A percentile compares a stretch with the other conserved stretches of the same genome.
These are phyloP conservation scores for Cheilosia urbana DNA, from an alignment of 2,888 invertebrate genomes.

Conservation along the genomic window DNA sequence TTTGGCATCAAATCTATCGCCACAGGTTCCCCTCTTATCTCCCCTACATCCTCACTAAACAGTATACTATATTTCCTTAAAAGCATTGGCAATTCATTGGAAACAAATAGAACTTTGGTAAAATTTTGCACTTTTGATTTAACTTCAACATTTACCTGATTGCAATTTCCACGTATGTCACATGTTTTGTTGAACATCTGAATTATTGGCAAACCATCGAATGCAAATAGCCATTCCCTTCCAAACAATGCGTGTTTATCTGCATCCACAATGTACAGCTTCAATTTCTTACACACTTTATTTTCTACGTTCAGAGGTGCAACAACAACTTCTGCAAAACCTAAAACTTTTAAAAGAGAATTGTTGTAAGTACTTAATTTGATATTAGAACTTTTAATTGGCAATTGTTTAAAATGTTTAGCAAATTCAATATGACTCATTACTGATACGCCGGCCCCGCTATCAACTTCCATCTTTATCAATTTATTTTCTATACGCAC, in stretches of 20 bases:
- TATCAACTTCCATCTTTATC: too few species aligned
- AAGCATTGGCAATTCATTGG: neutral
- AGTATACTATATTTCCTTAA: neutral
- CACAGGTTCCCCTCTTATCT: conserved; percentile 10
- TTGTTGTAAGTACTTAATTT: too few species aligned
- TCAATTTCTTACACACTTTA: neutral
- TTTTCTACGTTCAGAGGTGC: neutral
- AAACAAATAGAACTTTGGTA: neutral
- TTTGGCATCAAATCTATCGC: conserved; percentile 4
- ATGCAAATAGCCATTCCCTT: conserved; percentile 10
- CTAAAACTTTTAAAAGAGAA: conserved; percentile 10
- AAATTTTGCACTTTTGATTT: neutral
- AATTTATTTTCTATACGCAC: too few species aligned
- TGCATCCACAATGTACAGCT: conserved; percentile 3
- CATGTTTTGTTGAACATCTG: neutral
- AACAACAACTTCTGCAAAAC: conserved; percentile 18
- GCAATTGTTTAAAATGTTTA: too few species aligned
- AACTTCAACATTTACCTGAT: conserved; percentile 7
- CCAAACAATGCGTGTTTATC: neutral
- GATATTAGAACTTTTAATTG: too few species aligned
- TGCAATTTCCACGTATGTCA: neutral
- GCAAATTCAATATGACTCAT: too few species aligned
- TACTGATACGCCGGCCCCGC: too few species aligned
- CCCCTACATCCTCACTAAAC: conserved; percentile 1
- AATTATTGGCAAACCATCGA: conserved; percentile 1